A percentile compares a stretch with the other conserved stretches of the same genome.
Conservation (phyloP, 2,888 invertebrate genomes). For the Phyto melanocephala region DNA sequence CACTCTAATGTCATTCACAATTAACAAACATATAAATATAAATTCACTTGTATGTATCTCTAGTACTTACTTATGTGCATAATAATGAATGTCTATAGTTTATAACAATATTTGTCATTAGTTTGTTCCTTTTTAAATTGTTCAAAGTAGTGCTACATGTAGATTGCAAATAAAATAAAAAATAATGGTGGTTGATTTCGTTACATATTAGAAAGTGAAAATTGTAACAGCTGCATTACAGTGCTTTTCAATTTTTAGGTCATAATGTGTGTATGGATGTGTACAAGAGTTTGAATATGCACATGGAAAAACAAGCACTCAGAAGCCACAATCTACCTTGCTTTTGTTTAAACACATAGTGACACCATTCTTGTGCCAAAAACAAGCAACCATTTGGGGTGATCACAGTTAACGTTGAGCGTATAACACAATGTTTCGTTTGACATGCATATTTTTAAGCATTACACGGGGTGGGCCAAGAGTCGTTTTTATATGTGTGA, state of each 20-base stretch:
- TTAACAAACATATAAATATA: conserved; percentile 4
- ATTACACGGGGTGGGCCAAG: too few species aligned
- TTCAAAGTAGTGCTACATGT: conserved; percentile 17
- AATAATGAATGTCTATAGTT: not conserved
- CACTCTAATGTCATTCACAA: conserved; percentile 47
- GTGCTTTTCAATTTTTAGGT: conserved; percentile 58
- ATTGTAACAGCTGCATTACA: conserved; percentile 63
- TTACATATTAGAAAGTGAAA: conserved; percentile 44
- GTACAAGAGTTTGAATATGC: not conserved
- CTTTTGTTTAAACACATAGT: conserved; percentile 48
- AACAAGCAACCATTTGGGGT: not conserved
- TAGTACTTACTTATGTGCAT: not conserved
- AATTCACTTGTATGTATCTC: not conserved
- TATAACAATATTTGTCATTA: conserved; percentile 43
- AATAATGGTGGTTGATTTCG: conserved; percentile 40
- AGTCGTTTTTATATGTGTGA: too few species aligned
- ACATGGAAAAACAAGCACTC: not conserved
- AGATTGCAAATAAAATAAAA: not conserved
- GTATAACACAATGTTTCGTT: too few species aligned
- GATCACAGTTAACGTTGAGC: conserved; percentile 7
- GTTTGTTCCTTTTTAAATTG: conserved; percentile 33
- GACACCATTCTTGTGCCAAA: conserved; percentile 32
- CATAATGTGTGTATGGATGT: conserved; percentile 32
- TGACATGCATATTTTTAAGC: too few species aligned
- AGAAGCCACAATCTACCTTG: conserved; percentile 52